These are phyloP conservation scores for Epistrophe grossulariae DNA, from an alignment of 2,888 invertebrate species.

Conservation along the genomic window DNA sequence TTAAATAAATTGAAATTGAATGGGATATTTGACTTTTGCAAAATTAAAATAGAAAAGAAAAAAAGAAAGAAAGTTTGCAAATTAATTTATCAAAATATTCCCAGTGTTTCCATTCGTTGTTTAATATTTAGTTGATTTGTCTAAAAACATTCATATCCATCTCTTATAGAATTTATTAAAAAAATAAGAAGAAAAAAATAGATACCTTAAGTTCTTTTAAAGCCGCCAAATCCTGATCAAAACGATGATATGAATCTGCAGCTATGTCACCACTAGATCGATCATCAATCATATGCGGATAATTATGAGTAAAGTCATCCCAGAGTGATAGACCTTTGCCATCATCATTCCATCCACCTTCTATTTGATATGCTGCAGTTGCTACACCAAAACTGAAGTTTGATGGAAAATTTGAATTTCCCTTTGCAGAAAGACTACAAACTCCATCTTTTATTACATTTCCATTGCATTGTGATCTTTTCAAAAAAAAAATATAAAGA, in stretches of 20 bases:
- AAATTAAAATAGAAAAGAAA: no score
- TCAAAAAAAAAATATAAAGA: background rate
- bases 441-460: background rate
- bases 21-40: no score
- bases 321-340: slow-evolving; percentile 84
- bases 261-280: slow-evolving; percentile 85
- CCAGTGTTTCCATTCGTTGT: no score
- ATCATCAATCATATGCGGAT: slow-evolving; percentile 83
- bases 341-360: slow-evolving; percentile 79
- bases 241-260: slow-evolving; percentile 86
- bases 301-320: slow-evolving; percentile 77
- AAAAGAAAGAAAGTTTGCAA: no score
- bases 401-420: slow-evolving; percentile 76
- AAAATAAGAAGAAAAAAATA: background rate
- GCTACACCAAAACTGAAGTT: slow-evolving; percentile 78
- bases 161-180: no score
- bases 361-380: slow-evolving; percentile 79
- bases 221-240: slow-evolving; percentile 85
- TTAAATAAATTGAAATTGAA: no score
- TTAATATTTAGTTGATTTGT: no score
- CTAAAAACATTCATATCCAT: no score
- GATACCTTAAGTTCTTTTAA: slow-evolving; percentile 85
- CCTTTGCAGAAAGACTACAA: slow-evolving; percentile 29
- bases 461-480: background rate
- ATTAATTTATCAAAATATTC: no score